These are phyloP conservation scores for Drosophila asahinai DNA, from an alignment of 1,140 invertebrate genomes.

Conservation along the genomic window DNA sequence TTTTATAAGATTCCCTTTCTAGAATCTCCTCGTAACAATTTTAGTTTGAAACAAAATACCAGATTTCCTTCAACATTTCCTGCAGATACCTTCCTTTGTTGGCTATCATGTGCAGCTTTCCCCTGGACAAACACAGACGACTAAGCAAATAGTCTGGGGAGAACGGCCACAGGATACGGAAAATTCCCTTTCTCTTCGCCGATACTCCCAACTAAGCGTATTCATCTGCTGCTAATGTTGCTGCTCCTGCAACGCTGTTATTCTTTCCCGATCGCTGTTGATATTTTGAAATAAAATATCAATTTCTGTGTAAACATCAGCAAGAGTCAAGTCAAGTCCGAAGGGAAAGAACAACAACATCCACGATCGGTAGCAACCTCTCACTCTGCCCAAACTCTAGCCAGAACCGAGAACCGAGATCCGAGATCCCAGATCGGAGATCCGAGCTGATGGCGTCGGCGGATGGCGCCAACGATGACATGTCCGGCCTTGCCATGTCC, in stretches of 20 bases:
- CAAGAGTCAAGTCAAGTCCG: conserved; percentile 49
- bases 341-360: conserved; percentile 56
- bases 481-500: conserved; percentile 78
- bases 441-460: conserved; percentile 53
- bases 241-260: conserved; percentile 13
- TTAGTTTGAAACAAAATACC: conserved; percentile 1
- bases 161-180: conserved; percentile 5
- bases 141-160: conserved; percentile 24
- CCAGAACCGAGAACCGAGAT: conserved; percentile 15
- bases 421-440: conserved; percentile 16
- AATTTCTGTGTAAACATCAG: conserved; percentile 84
- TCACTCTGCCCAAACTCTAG: conserved; percentile 7
- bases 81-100: neutral
- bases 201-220: conserved; percentile 16
- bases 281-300: conserved; percentile 85
- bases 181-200: conserved; percentile 13
- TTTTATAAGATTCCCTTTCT: neutral
- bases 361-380: conserved; percentile 30
- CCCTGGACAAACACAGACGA: conserved; percentile 20
- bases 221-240: conserved; percentile 43
- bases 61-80: neutral
- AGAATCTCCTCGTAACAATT: neutral
- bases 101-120: conserved; percentile 38
- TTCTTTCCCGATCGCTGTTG: conserved; percentile 50
- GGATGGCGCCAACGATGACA: conserved; percentile 85